These are phyloP conservation scores for Percopsis transmontana DNA, from an alignment of 2,113 vertebrate species.

Conservation along the genomic window DNA sequence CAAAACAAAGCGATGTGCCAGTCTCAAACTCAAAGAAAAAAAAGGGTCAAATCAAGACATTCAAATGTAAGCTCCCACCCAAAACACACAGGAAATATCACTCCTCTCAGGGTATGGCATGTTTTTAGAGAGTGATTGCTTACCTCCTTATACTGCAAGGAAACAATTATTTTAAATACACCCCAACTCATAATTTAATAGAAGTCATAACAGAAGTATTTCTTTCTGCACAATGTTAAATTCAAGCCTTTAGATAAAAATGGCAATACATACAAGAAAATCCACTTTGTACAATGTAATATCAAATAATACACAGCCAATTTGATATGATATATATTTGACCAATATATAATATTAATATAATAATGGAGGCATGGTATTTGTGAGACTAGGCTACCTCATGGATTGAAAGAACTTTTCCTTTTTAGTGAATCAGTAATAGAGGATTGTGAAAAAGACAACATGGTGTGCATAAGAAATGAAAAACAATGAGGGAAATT, in stretches of 20 bases:
- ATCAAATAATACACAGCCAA: background rate
- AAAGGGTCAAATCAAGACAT: constrained; percentile 2
- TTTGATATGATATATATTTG: background rate
- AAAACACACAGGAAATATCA: constrained; percentile 11
- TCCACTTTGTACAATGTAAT: background rate
- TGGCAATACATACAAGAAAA: background rate
- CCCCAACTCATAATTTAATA: too few species aligned
- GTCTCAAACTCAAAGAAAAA: background rate
- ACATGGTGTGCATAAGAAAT: background rate
- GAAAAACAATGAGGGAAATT: background rate
- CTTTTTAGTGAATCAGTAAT: constrained; percentile 8
- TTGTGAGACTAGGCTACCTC: background rate
- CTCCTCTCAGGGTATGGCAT: background rate
- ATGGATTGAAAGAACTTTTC: constrained; percentile 36
- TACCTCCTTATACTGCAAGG: too few species aligned
- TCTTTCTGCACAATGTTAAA: too few species aligned
- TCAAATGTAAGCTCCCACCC: constrained; percentile 32
- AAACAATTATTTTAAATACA: too few species aligned
- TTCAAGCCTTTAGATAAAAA: background rate
- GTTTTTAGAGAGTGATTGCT: too few species aligned
- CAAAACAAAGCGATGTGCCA: background rate
- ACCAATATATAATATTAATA: constrained; percentile 18
- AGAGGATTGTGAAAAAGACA: background rate
- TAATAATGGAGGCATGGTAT: background rate
- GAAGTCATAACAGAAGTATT: too few species aligned